These are phyloP conservation scores for Synanceia verrucosa DNA, from an alignment of 2,797 vertebrate species.

Conservation along the genomic window DNA sequence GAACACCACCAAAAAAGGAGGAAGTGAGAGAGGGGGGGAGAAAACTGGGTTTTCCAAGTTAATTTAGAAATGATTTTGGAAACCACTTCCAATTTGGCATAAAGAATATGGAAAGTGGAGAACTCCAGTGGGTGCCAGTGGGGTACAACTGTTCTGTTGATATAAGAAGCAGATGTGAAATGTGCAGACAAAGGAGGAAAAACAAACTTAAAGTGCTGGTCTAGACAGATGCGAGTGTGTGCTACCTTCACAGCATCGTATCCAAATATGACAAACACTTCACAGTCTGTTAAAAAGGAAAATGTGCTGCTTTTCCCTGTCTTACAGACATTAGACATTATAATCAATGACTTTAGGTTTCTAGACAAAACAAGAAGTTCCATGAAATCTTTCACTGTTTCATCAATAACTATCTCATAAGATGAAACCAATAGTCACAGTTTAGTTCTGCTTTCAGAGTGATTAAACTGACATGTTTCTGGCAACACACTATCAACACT, in stretches of 20 bases:
- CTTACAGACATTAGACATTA: background rate
- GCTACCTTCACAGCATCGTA: background rate
- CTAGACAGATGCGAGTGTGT: slow-evolving; percentile 22
- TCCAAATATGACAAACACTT: background rate
- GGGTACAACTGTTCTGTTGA: slow-evolving; percentile 49
- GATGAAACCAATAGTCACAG: background rate
- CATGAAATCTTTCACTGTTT: too few species aligned
- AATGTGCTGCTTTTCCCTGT: background rate
- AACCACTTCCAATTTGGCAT: slow-evolving; percentile 46
- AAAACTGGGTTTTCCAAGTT: slow-evolving; percentile 26
- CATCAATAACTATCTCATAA: too few species aligned
- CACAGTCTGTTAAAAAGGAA: background rate
- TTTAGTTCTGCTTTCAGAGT: background rate
- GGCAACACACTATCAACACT: background rate
- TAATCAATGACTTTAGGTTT: background rate
- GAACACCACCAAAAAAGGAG: slow-evolving; percentile 70
- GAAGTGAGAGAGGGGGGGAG: slow-evolving; percentile 28
- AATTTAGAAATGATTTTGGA: slow-evolving; percentile 45
- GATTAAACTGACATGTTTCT: background rate
- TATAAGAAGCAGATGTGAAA: slow-evolving; percentile 80
- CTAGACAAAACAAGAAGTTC: background rate
- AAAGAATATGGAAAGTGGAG: slow-evolving; percentile 33
- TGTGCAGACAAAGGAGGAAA: slow-evolving; percentile 63
- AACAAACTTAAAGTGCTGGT: slow-evolving; percentile 31
- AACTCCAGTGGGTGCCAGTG: slow-evolving; percentile 38